Evolutionary conservation across 2,113 vertebrate species (phyloP), one percentile per base, ranked within the genome.

Genomic region (Dendrocopos noguchii): DNA sequence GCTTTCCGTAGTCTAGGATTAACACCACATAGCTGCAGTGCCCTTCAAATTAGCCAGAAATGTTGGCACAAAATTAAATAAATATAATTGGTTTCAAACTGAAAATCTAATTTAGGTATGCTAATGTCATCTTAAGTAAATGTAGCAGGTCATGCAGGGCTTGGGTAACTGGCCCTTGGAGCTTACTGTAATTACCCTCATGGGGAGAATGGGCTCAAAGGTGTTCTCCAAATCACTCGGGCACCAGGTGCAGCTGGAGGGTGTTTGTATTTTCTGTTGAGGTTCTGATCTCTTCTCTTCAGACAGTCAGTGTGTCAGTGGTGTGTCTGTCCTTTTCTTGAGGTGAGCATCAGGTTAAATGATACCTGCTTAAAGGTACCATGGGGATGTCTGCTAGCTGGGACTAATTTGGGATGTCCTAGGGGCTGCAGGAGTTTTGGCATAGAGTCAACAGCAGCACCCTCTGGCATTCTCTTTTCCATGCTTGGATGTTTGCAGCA

Each of bases 101-200:
- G 88, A 91, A 96, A 93, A 95, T 96, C 94, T 96, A 91, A 96
- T 94, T 94, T 94, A 42, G 68, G 90, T 90, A 75, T 61, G 91
- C 81, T 95, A 94, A 95, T 94, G 85, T 86, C 88, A 66, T 85
- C 87, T 91, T 90, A 95, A 94, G 78, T 93, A 94, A 97, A 93
- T 29, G 82, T 93, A 76, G 94, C 56, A 60, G 73, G 89, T 90
- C 84, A 61, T 3, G 19, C 59, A 94, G 81, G 72, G 71, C 81
- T 94, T 85, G 77, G 76, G 71, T 82, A 74, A 73, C 89, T 87
- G 57, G 70, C 78, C 55, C 87, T 66, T 33, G 22, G 87, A 71
- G 81, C 81, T 85, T 73, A 8, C 33, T 39, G 63, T 18, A 25
- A 56, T 71, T 71, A 31, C 42, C 70, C 44, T 53, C 7, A 0